phyloP scores from a whole-genome alignment of 2,888 invertebrate species.

The Beris morrisii region DNA sequence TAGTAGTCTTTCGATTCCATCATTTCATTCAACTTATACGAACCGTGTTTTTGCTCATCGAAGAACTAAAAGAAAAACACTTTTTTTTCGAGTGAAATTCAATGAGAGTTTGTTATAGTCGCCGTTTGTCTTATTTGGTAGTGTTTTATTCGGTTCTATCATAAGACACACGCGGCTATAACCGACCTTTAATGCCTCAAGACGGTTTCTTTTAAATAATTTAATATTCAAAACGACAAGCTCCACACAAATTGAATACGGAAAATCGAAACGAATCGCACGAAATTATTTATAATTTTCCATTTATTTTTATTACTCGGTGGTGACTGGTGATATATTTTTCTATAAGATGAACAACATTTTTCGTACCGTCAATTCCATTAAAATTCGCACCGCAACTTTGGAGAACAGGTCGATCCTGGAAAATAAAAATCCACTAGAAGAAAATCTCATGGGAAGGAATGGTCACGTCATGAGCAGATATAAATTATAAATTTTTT shows the following conservation, averaged over 20 bases:
- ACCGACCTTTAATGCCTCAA: constrained; percentile 42
- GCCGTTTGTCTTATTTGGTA: constrained; percentile 67
- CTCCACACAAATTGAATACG: no score
- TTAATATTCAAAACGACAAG: background rate
- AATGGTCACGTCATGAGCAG: constrained; percentile 12
- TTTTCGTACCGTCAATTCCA: background rate
- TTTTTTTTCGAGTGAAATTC: background rate
- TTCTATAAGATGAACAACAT: background rate
- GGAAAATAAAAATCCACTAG: background rate
- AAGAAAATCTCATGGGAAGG: background rate
- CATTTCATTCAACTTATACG: no score
- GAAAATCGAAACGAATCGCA: no score
- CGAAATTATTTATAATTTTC: no score
- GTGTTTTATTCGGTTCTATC: constrained; percentile 60
- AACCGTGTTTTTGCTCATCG: background rate
- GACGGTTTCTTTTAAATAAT: background rate
- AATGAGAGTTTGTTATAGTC: constrained; percentile 52
- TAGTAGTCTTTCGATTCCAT: no score
- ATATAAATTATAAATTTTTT: constrained; percentile 16
- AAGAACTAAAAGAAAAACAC: background rate
- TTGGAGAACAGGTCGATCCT: background rate
- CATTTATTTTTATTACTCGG: no score
- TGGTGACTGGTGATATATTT: no score
- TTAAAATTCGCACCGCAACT: constrained; percentile 15
- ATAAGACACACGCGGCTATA: constrained; percentile 71